These are phyloP conservation scores for Lucifuga dentata DNA, from an alignment of 2,113 vertebrate species.

Conservation along the genomic window DNA sequence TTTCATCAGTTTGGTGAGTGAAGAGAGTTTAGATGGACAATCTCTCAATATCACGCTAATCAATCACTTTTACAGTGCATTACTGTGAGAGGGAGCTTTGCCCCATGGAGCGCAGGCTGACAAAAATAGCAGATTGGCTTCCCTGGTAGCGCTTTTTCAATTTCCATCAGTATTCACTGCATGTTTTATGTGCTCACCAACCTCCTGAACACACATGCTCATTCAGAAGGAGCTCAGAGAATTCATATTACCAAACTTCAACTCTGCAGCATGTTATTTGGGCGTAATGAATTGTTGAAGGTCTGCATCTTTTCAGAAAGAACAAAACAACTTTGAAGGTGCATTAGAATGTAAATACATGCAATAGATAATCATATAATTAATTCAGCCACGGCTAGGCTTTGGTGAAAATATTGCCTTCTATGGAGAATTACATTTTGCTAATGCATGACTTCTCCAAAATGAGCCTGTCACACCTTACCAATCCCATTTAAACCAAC, in stretches of 20 bases:
- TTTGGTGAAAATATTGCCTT: background rate
- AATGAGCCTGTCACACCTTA: conserved; percentile 23
- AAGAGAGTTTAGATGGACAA: conserved; percentile 69
- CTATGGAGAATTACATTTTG: background rate
- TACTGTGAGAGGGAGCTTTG: conserved; percentile 69
- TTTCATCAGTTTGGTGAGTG: conserved; percentile 73
- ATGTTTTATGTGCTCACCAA: conserved; percentile 52
- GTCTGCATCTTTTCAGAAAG: background rate
- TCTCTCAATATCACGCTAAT: conserved; percentile 76
- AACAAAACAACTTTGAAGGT: conserved; percentile 15
- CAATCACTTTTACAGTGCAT: conserved; percentile 82
- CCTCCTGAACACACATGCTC: conserved; percentile 64
- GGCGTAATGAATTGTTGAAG: conserved; percentile 2
- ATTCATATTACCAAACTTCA: conserved; percentile 30
- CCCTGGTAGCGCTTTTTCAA: conserved; percentile 64
- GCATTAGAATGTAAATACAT: conserved; percentile 12
- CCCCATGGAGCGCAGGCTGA: conserved; percentile 64
- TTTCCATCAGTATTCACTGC: conserved; percentile 72
- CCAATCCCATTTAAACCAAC: conserved; percentile 33
- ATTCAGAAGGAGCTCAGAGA: conserved; percentile 43
- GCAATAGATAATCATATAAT: conserved; percentile 11
- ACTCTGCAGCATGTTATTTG: background rate
- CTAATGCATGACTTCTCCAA: background rate
- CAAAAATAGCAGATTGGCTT: conserved; percentile 78
- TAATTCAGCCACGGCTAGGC: background rate